phyloP scores from a whole-genome alignment of 2,113 vertebrate species.

The Gulo gulo region DNA sequence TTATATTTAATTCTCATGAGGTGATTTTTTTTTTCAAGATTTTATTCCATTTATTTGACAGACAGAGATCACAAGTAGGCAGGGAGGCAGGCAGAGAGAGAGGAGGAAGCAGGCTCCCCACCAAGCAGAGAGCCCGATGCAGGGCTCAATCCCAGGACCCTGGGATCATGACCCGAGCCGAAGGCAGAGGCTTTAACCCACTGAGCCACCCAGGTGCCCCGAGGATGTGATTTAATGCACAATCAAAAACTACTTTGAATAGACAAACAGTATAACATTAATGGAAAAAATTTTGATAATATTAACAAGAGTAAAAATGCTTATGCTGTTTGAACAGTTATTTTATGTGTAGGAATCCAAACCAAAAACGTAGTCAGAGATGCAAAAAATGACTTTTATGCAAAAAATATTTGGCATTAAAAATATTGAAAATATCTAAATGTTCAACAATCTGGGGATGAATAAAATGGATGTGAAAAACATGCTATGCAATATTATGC shows the following conservation, averaged over 20 bases:
- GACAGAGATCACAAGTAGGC: too few species aligned
- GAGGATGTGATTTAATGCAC: neutral
- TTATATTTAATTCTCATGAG: neutral
- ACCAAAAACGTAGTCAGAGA: neutral
- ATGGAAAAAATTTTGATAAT: neutral
- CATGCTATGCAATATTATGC: neutral
- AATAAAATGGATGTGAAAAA: neutral
- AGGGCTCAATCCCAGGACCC: too few species aligned
- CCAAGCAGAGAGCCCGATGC: too few species aligned
- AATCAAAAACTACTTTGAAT: neutral
- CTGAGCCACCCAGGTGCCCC: too few species aligned
- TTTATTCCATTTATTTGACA: too few species aligned
- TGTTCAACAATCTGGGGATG: neutral
- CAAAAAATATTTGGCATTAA: neutral
- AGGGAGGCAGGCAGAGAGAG: too few species aligned
- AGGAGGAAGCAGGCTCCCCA: too few species aligned
- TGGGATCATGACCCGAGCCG: too few species aligned
- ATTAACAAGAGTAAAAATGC: neutral
- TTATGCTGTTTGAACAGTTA: neutral
- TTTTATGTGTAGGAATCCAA: neutral
- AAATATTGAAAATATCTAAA: neutral
- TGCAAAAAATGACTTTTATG: neutral
- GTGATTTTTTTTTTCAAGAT: neutral
- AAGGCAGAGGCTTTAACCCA: too few species aligned
- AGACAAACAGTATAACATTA: neutral